Evolutionary conservation across 2,888 invertebrate genomes (phyloP).

Genomic region (Lasioglossum zephyrum): DNA sequence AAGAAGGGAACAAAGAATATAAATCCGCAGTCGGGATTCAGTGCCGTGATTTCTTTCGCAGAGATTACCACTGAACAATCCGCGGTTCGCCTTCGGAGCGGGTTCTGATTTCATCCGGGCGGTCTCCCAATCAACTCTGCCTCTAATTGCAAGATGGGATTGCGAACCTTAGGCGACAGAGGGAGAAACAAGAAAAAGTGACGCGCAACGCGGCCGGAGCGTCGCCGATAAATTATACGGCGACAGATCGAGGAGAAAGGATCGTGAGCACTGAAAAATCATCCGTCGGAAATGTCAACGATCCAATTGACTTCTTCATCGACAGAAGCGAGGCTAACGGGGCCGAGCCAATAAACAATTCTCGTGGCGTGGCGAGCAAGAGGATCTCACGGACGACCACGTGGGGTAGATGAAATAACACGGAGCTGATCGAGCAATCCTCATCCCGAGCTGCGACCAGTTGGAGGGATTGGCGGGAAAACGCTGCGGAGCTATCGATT

Average conservation of each 20-base stretch:
- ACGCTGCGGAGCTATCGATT: neutral
- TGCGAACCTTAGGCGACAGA: neutral
- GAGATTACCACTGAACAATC: neutral
- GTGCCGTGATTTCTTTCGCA: neutral
- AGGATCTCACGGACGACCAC: neutral
- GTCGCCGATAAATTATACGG: neutral
- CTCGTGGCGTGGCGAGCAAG: neutral
- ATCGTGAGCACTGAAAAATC: neutral
- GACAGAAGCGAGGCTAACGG: neutral
- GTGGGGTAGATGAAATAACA: neutral
- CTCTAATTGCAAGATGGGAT: neutral
- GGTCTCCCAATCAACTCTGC: neutral
- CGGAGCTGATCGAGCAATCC: neutral
- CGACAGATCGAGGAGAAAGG: neutral
- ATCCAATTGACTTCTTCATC: neutral
- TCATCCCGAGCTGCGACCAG: neutral
- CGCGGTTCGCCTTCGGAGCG: constrained; percentile 10
- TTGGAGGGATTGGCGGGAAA: neutral
- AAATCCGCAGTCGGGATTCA: neutral
- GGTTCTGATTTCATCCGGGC: neutral
- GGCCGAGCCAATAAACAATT: neutral
- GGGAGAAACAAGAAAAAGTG: neutral
- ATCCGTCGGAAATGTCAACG: neutral
- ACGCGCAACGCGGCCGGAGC: neutral
- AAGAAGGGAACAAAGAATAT: neutral